A percentile compares a stretch with the other conserved stretches of the same genome.
These are phyloP conservation scores for Parambassis ranga DNA, from an alignment of 2,797 vertebrate species.

Conservation along the genomic window DNA sequence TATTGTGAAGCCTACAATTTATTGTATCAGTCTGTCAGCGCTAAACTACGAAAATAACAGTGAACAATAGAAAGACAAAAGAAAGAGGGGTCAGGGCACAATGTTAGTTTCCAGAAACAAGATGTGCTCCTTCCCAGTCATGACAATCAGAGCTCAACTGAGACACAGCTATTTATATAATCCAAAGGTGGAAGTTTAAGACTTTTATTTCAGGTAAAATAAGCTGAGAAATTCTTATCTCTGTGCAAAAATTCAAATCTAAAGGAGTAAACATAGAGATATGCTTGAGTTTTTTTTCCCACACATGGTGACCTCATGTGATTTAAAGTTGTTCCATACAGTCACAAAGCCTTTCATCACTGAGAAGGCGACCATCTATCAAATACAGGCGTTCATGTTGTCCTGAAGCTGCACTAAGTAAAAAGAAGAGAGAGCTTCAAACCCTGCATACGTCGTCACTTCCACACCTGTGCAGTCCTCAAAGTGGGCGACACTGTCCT, in stretches of 20 bases:
- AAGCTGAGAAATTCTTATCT: too few species aligned
- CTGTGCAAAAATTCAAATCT: too few species aligned
- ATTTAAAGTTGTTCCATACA: neutral
- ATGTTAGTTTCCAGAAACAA: slow-evolving; percentile 54
- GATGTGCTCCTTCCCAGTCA: slow-evolving; percentile 49
- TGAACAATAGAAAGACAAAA: slow-evolving; percentile 61
- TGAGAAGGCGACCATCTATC: too few species aligned
- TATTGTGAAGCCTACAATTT: slow-evolving; percentile 75
- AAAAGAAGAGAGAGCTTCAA: too few species aligned
- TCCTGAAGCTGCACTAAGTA: too few species aligned
- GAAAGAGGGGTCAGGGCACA: slow-evolving; percentile 51
- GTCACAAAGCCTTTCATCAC: too few species aligned
- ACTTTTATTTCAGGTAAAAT: slow-evolving; percentile 26
- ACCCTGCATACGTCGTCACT: neutral
- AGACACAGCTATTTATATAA: slow-evolving; percentile 32
- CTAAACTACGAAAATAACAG: slow-evolving; percentile 70
- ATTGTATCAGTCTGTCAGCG: slow-evolving; percentile 76
- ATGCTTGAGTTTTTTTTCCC: too few species aligned
- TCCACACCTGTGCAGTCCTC: too few species aligned
- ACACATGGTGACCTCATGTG: too few species aligned
- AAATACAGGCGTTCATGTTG: too few species aligned
- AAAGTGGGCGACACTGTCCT: too few species aligned
- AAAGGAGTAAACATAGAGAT: too few species aligned
- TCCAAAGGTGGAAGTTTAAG: neutral
- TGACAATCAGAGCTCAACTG: slow-evolving; percentile 32